A percentile compares a stretch with the other conserved stretches of the same genome.
phyloP scores from a whole-genome alignment of 2,888 invertebrate species.

The Oxystoma pomonae region DNA sequence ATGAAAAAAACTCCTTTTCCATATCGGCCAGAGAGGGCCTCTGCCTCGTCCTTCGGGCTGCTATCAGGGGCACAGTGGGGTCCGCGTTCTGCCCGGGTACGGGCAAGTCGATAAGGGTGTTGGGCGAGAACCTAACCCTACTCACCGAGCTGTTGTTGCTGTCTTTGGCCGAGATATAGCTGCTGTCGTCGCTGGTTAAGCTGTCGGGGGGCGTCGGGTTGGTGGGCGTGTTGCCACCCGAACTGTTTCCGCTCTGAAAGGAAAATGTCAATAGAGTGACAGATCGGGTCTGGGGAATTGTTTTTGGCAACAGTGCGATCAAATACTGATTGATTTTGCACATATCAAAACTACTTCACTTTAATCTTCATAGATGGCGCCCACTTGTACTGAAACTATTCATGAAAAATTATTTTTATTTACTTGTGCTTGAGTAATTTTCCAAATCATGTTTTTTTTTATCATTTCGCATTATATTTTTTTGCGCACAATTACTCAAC shows the following conservation, averaged over 20 bases:
- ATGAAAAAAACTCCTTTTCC: constrained; percentile 55
- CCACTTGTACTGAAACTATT: no score
- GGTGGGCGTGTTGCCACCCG: constrained; percentile 69
- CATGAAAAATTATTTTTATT: no score
- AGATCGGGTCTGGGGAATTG: no score
- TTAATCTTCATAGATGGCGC: no score
- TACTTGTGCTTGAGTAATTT: no score
- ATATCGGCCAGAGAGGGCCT: constrained; percentile 53
- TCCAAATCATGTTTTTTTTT: no score
- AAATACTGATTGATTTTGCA: no score
- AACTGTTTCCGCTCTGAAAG: constrained; percentile 31
- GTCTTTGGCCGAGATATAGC: constrained; percentile 83
- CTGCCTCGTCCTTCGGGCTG: constrained; percentile 48
- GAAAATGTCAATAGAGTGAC: no score
- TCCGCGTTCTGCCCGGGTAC: constrained; percentile 53
- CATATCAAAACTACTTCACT: no score
- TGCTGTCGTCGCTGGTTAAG: constrained; percentile 81
- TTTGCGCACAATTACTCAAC: no score
- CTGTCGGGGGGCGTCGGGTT: constrained; percentile 85
- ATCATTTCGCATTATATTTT: no score
- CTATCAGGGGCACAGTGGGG: constrained; percentile 52
- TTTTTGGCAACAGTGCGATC: no score
- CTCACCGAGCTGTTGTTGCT: constrained; percentile 59
- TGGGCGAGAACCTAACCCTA: constrained; percentile 75
- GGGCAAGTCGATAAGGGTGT: constrained; percentile 62